Evolutionary conservation across 1,140 invertebrate genomes (phyloP).

Genomic region (Cydia splendana): DNA sequence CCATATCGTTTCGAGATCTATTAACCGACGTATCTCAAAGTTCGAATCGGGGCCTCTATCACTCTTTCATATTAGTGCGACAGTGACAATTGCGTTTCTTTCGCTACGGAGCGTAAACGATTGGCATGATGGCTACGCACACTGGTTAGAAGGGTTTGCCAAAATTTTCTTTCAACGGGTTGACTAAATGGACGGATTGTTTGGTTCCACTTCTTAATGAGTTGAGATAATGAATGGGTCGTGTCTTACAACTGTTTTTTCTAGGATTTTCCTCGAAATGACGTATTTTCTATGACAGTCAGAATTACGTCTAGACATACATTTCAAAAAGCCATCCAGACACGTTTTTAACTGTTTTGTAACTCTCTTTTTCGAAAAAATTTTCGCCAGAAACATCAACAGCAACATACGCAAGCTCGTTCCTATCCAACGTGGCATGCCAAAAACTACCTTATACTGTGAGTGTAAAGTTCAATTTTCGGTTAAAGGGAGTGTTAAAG

Average conservation of each 20-base stretch:
- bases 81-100: too few relatives aligned
- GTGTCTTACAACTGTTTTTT: conserved; percentile 7
- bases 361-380: too few relatives aligned
- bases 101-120: too few relatives aligned
- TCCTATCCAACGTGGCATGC: not conserved
- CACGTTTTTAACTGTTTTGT: too few relatives aligned
- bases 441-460: not conserved
- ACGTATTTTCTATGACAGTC: not conserved
- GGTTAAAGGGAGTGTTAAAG: not conserved
- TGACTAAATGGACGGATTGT: conserved; percentile 12
- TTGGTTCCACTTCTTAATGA: conserved; percentile 4
- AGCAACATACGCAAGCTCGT: not conserved
- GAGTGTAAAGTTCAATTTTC: not conserved
- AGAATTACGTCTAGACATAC: too few relatives aligned
- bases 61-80: too few relatives aligned
- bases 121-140: too few relatives aligned
- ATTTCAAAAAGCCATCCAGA: too few relatives aligned
- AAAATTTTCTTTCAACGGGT: conserved; percentile 28
- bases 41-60: too few relatives aligned
- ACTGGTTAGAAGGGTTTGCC: not conserved
- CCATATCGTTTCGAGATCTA: too few relatives aligned
- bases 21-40: too few relatives aligned
- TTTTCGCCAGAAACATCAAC: not conserved
- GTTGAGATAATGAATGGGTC: conserved; percentile 12
- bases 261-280: not conserved